Evolutionary conservation across 2,888 invertebrate species (phyloP), one percentile per base, ranked within the genome.

Genomic region (Eristalis tenax): DNA sequence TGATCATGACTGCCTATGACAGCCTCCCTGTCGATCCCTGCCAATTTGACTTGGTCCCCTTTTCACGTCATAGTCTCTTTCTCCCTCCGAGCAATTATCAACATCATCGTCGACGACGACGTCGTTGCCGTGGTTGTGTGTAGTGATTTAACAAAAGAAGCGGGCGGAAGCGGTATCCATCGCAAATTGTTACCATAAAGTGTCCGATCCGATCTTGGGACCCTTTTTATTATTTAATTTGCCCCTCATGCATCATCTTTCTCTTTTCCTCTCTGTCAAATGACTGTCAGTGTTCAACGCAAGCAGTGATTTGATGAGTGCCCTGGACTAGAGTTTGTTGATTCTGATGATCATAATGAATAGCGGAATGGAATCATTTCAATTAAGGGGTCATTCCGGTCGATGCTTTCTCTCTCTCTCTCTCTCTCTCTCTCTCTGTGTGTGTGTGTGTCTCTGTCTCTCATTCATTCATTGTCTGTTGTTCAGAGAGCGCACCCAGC

Each of bases 141-240:
- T 26, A 4, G 50, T 38, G 59, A 59, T 22, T 13, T 28, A 32
- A 35, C 23, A 35, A 56, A n/a, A 59, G 15, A 8, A 40, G 73
- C 82, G 77, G 85, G 82, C 85, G 82, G 85, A 85, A 85, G 82
- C 73, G 13, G 70, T 73, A 81, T 84, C 71, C 76, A 81, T 81
- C 63, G 64, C 59, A 74, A 78, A 78, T 71, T 78, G 66, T 68
- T 78, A 78, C 83, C 78, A 80, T 69, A 76, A 81, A 85, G 69
- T 83, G 73, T 74, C 85, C n/a, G n/a, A 86, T 82, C 68, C 59
- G 74, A 86, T 78, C 83, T 73, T 65, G 74, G 57, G 82, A 73
- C 77, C 73, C 68, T 68, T 68, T 77, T 73, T 23, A 59, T 82
- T 82, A 40, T 66, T 73, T 32, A 57, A 73, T 68, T 38, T 68